These are phyloP conservation scores for Siniperca chuatsi DNA, from an alignment of 2,113 vertebrate species.

Conservation along the genomic window DNA sequence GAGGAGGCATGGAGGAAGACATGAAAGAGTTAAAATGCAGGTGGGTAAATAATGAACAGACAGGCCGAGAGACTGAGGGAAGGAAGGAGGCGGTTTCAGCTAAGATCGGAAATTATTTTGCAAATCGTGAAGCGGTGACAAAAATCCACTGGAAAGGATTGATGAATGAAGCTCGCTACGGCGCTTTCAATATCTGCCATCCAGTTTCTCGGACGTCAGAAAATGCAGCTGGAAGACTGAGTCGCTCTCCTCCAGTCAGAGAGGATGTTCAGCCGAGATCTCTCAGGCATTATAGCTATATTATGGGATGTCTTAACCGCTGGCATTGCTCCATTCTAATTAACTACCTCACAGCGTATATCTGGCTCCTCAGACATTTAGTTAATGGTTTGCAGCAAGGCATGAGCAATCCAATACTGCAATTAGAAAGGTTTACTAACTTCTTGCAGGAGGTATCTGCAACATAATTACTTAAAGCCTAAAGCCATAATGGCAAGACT, in stretches of 20 bases:
- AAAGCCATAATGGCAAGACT: constrained; percentile 41
- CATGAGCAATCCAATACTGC: constrained; percentile 68
- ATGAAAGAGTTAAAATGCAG: constrained; percentile 25
- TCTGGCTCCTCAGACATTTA: constrained; percentile 70
- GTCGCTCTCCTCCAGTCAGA: constrained; percentile 25
- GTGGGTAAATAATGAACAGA: constrained; percentile 52
- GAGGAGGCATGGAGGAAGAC: constrained; percentile 39
- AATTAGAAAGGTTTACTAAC: constrained; percentile 78
- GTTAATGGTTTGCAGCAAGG: constrained; percentile 74
- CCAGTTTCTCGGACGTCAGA: constrained; percentile 20
- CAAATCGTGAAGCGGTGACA: constrained; percentile 18
- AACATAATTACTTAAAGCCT: constrained; percentile 66
- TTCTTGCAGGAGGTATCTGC: constrained; percentile 66
- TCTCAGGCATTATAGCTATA: constrained; percentile 60
- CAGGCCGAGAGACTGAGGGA: not conserved
- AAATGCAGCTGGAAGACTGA: constrained; percentile 34
- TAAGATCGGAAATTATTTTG: constrained; percentile 36
- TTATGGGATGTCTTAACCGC: constrained; percentile 70
- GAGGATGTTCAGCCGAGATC: constrained; percentile 30
- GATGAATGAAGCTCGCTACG: constrained; percentile 27
- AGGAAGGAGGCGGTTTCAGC: constrained; percentile 14
- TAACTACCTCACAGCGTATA: constrained; percentile 72
- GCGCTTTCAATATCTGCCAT: constrained; percentile 16
- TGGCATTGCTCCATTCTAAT: constrained; percentile 75
- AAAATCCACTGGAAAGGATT: constrained; percentile 20